Evolutionary conservation across 2,888 invertebrate genomes (phyloP).

Genomic region (Strigamia crassipes): DNA sequence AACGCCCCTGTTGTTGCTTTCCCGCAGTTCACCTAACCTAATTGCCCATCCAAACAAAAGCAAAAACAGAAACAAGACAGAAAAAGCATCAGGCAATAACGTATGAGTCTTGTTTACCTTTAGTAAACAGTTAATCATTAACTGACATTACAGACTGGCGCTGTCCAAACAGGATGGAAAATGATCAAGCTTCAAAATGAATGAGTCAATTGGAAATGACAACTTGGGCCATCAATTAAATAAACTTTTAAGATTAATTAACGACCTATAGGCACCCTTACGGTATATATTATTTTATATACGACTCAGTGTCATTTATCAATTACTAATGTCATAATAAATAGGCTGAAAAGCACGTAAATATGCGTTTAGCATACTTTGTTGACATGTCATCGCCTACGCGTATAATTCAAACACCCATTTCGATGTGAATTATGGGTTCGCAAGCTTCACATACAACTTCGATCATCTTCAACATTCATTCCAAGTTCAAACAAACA

Average conservation of each 20-base stretch:
- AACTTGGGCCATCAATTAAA: slow-evolving; percentile 16
- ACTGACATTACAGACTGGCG: not conserved
- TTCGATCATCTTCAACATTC: not conserved
- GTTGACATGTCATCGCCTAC: slow-evolving; percentile 12
- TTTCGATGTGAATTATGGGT: not conserved
- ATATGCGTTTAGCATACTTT: slow-evolving; percentile 30
- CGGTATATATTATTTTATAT: slow-evolving; percentile 6
- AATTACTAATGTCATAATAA: slow-evolving; percentile 27
- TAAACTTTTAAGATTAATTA: slow-evolving; percentile 22
- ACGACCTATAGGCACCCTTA: slow-evolving; percentile 2
- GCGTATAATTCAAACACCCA: not conserved
- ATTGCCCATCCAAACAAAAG: no score
- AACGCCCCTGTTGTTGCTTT: no score
- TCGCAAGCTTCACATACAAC: not conserved
- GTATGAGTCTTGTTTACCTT: not conserved
- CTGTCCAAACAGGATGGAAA: not conserved
- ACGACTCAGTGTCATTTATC: not conserved
- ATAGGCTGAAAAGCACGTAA: slow-evolving; percentile 30
- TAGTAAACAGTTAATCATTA: not conserved
- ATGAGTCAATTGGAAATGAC: slow-evolving; percentile 30
- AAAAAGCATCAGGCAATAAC: no score
- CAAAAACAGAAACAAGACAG: no score
- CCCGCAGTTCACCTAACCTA: no score
- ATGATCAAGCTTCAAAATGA: not conserved
- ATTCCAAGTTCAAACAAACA: no score